A percentile compares a stretch with the other conserved stretches of the same genome.
These are phyloP conservation scores for Pangasius larnaudii DNA, from an alignment of 2,797 vertebrate genomes.

Conservation along the genomic window DNA sequence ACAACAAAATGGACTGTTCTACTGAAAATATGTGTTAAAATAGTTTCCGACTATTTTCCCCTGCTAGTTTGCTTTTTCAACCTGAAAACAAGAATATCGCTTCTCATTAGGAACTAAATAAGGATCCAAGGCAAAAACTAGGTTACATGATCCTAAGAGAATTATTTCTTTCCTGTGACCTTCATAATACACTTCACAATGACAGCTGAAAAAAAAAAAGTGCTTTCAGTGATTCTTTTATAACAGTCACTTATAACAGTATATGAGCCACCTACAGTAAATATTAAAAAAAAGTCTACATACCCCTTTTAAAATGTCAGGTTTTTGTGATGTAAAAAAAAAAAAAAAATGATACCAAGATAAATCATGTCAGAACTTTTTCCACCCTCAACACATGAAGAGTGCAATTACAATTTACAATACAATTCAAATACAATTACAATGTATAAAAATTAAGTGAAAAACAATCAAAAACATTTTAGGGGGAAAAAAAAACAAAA, in stretches of 20 bases:
- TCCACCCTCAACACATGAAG: too few species aligned
- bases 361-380: too few species aligned
- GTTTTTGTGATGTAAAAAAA: too few species aligned
- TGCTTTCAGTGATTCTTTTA: conserved; percentile 25
- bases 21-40: neutral
- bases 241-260: neutral
- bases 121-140: conserved; percentile 66
- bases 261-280: neutral
- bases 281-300: too few species aligned
- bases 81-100: conserved; percentile 41
- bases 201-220: conserved; percentile 49
- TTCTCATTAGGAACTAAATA: conserved; percentile 58
- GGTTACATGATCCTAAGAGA: conserved; percentile 67
- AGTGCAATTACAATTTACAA: too few species aligned
- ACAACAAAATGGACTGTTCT: neutral
- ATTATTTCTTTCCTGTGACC: conserved; percentile 62
- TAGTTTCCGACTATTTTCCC: neutral
- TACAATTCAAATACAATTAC: too few species aligned
- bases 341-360: too few species aligned
- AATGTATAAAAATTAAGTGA: too few species aligned
- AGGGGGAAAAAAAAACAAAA: too few species aligned
- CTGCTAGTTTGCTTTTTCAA: neutral
- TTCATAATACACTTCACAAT: conserved; percentile 64
- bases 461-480: too few species aligned
- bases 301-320: too few species aligned